phyloP scores from a whole-genome alignment of 2,888 invertebrate genomes.

The Mimas tiliae region DNA sequence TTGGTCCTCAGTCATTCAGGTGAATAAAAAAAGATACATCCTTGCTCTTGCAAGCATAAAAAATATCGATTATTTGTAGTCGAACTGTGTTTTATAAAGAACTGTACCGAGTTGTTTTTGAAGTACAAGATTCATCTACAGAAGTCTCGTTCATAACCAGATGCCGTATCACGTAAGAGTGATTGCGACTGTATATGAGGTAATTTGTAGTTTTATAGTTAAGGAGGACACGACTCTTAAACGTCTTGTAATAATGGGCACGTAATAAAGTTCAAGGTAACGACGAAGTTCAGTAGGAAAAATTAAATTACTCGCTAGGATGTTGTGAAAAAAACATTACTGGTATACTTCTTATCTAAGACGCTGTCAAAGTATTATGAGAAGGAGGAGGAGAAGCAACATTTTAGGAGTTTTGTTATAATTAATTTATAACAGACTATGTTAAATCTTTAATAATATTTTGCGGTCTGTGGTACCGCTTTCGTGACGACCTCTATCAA shows the following conservation, averaged over 20 bases:
- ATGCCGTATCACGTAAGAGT: neutral
- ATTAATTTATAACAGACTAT: neutral
- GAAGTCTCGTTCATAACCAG: neutral
- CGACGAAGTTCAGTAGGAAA: neutral
- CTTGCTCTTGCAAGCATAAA: too few relatives aligned
- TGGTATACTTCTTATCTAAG: neutral
- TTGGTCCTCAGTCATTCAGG: too few relatives aligned
- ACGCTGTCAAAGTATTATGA: neutral
- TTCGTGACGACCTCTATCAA: slow-evolving; percentile 13
- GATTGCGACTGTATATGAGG: neutral
- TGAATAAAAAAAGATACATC: too few relatives aligned
- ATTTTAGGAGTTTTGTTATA: neutral
- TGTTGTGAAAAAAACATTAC: neutral
- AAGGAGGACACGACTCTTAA: slow-evolving; percentile 3
- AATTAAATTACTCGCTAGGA: neutral
- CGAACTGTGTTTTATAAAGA: too few relatives aligned
- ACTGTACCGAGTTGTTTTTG: neutral
- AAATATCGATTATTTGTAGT: too few relatives aligned
- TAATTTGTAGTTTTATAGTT: neutral
- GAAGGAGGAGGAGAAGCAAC: too few relatives aligned
- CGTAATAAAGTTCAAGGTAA: slow-evolving; percentile 13
- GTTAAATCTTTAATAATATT: slow-evolving; percentile 6
- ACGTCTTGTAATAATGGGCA: neutral
- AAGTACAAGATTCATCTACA: neutral
- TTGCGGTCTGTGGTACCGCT: neutral